Conservation (phyloP, 2,888 invertebrate species). For the Linnaemya vulpina region DNA sequence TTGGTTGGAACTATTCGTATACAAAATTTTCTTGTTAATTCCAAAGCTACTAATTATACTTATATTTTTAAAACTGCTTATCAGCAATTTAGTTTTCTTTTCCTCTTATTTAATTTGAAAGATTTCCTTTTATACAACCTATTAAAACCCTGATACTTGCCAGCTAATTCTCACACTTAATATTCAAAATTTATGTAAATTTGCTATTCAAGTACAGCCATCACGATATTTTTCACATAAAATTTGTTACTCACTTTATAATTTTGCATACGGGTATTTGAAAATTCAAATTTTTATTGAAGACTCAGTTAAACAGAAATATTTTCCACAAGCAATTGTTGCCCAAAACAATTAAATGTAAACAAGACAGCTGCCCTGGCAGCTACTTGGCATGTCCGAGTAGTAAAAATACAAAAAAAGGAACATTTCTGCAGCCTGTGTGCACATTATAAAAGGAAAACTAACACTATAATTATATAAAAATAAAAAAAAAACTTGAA, state of each 20-base stretch:
- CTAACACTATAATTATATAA: conserved; percentile 64
- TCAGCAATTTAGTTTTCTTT: not conserved
- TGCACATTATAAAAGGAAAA: conserved; percentile 16
- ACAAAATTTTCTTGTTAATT: too few relatives aligned
- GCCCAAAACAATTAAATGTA: conserved; percentile 59
- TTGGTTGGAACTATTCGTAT: too few relatives aligned
- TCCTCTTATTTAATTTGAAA: not conserved
- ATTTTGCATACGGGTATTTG: conserved; percentile 68
- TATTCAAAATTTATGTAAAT: conserved; percentile 48
- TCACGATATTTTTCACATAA: conserved; percentile 35
- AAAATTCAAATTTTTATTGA: conserved; percentile 51
- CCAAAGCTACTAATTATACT: too few relatives aligned
- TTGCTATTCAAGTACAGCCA: conserved; percentile 9
- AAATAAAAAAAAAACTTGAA: conserved; percentile 17
- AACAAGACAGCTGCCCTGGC: conserved; percentile 61
- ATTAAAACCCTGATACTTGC: conserved; percentile 29
- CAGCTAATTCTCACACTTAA: conserved; percentile 36
- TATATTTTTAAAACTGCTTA: too few relatives aligned
- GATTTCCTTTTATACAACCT: not conserved
- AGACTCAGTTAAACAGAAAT: conserved; percentile 42
- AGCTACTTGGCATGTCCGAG: conserved; percentile 41
- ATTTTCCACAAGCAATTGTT: conserved; percentile 45
- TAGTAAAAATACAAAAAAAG: conserved; percentile 25
- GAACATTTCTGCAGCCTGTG: conserved; percentile 1
- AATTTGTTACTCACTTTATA: conserved; percentile 39